A percentile compares a stretch with the other conserved stretches of the same genome.
These are phyloP conservation scores for Zenarchopterus dispar DNA, from an alignment of 2,797 vertebrate species.

Conservation along the genomic window DNA sequence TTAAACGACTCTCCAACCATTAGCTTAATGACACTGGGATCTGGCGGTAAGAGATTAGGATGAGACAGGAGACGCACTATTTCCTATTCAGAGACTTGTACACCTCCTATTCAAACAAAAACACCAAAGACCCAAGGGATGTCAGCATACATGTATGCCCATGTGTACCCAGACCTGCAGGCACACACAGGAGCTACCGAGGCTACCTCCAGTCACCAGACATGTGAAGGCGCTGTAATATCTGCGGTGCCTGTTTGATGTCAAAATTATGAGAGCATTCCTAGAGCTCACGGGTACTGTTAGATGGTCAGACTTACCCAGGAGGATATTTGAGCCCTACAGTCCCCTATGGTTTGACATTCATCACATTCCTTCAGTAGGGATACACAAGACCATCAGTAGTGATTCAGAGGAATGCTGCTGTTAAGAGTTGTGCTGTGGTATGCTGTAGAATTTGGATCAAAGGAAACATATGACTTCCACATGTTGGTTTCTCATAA, in stretches of 20 bases:
- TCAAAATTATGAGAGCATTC: constrained; percentile 53
- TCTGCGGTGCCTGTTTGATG: constrained; percentile 56
- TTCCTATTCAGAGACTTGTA: constrained; percentile 17
- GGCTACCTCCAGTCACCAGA: constrained; percentile 43
- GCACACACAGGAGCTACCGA: constrained; percentile 13
- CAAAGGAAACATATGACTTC: constrained; percentile 44
- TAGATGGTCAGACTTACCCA: constrained; percentile 51
- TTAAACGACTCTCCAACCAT: constrained; percentile 23
- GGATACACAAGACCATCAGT: constrained; percentile 43
- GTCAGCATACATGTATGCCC: neutral
- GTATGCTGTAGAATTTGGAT: constrained; percentile 23
- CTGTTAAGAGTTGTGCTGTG: constrained; percentile 21
- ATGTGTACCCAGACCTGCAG: constrained; percentile 10
- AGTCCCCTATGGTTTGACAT: constrained; percentile 52
- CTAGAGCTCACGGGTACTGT: constrained; percentile 42
- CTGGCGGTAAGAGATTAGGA: constrained; percentile 36
- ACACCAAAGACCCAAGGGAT: constrained; percentile 13
- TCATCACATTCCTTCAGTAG: constrained; percentile 46
- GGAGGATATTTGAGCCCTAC: constrained; percentile 42
- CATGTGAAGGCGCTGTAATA: constrained; percentile 31
- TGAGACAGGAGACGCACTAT: constrained; percentile 26
- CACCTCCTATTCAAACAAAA: too few relatives aligned
- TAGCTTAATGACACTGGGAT: constrained; percentile 35
- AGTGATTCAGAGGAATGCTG: constrained; percentile 42
- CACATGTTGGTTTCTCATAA: constrained; percentile 32